Percentiles rank a stretch among this genome's conserved stretches.
These are phyloP conservation scores for Bibio marci DNA, from an alignment of 2,888 invertebrate species.

Conservation along the genomic window DNA sequence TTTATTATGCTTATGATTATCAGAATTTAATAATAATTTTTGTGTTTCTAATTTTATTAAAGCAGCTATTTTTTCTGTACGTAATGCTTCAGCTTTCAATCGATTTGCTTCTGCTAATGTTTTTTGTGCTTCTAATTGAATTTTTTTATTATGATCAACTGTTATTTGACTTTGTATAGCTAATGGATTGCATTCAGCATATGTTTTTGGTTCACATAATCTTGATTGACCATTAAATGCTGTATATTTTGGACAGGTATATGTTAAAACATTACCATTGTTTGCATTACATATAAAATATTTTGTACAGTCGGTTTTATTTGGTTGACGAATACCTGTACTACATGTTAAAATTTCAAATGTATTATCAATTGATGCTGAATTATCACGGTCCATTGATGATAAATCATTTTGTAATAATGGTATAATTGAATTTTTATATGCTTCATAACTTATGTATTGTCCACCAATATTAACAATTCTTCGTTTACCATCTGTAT, in stretches of 20 bases:
- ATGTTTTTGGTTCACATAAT: conserved; percentile 29
- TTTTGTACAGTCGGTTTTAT: conserved; percentile 31
- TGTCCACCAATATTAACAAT: conserved; percentile 22
- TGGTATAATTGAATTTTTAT: conserved; percentile 21
- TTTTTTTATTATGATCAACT: conserved; percentile 19
- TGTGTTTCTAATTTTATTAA: conserved; percentile 15
- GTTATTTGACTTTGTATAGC: conserved; percentile 16
- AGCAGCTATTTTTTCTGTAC: conserved; percentile 21
- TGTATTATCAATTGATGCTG: not conserved
- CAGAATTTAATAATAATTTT: conserved; percentile 4
- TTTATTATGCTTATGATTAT: not conserved
- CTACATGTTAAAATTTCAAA: conserved; percentile 28
- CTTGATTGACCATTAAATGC: conserved; percentile 30
- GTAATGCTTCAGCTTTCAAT: conserved; percentile 18
- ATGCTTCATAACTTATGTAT: conserved; percentile 23
- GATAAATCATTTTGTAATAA: conserved; percentile 2
- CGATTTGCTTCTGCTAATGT: conserved; percentile 22
- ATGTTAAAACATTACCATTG: conserved; percentile 27
- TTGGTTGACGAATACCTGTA: conserved; percentile 29
- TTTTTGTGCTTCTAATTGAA: conserved; percentile 23
- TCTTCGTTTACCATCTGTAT: conserved; percentile 4
- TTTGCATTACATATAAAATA: conserved; percentile 33
- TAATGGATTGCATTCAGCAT: conserved; percentile 22
- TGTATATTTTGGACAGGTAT: conserved; percentile 31
- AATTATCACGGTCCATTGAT: conserved; percentile 11